Conservation (phyloP, 64 coral and sea anemone species). For the Porites australiensis region DNA sequence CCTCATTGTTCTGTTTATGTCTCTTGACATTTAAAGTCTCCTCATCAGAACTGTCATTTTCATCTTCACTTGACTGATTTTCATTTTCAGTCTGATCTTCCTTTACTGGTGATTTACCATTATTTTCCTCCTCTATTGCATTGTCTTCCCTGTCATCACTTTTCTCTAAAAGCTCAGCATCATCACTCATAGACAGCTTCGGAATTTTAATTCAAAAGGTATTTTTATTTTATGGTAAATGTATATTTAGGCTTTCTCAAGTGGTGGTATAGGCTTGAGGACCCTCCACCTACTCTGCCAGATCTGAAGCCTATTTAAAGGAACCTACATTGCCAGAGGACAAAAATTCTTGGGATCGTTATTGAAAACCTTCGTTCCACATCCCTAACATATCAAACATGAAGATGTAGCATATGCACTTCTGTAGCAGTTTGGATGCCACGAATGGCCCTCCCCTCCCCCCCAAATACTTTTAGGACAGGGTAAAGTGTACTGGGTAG, state of each 20-base stretch:
- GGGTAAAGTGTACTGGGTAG: no score
- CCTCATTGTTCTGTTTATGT: slow-evolving; percentile 32
- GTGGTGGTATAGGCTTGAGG: no score
- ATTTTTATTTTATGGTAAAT: no score
- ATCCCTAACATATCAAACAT: no score
- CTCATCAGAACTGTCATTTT: slow-evolving; percentile 40
- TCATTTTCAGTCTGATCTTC: slow-evolving; percentile 20
- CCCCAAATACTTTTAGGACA: background rate
- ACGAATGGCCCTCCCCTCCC: background rate
- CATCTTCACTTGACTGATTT: slow-evolving; percentile 18
- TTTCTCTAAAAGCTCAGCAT: slow-evolving; percentile 74
- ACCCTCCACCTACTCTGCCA: no score
- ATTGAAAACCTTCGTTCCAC: no score
- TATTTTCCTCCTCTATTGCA: slow-evolving; percentile 4
- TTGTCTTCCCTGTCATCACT: slow-evolving; percentile 42
- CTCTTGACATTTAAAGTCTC: slow-evolving; percentile 19
- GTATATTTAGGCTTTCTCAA: no score
- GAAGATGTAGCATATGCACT: no score
- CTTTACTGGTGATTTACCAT: background rate
- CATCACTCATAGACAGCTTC: slow-evolving; percentile 57
- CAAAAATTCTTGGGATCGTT: no score
- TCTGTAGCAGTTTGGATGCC: no score
- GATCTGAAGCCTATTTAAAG: no score
- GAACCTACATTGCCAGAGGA: no score
- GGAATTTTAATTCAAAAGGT: background rate